Evolutionary conservation across 2,113 vertebrate genomes (phyloP).

Genomic region (Siniperca chuatsi): DNA sequence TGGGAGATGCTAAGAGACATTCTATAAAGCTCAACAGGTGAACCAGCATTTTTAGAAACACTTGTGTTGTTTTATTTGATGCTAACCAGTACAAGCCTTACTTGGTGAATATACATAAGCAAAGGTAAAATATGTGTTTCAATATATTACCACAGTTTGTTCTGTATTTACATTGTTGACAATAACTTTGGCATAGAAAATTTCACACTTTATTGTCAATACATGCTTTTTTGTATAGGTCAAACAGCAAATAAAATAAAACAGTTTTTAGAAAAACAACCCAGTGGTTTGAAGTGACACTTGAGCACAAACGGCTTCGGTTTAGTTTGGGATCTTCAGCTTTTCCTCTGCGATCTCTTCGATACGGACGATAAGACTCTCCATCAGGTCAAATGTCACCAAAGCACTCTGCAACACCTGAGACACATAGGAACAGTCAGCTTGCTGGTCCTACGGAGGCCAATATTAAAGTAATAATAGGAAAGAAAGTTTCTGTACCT

Average conservation of each 20-base stretch:
- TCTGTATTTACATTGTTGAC: background rate
- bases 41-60: background rate
- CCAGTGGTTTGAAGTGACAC: background rate
- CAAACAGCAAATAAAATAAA: constrained; percentile 37
- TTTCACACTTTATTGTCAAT: background rate
- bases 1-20: constrained; percentile 88
- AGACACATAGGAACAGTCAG: constrained; percentile 45
- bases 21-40: constrained; percentile 57
- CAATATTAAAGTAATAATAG: background rate
- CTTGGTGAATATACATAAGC: background rate
- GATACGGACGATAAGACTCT: constrained; percentile 92
- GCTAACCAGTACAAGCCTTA: background rate
- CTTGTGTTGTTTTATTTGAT: constrained; percentile 12
- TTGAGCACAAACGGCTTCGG: background rate
- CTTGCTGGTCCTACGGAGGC: background rate
- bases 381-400: constrained; percentile 97
- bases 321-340: constrained; percentile 64
- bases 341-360: constrained; percentile 92
- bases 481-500: constrained; percentile 80
- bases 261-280: background rate
- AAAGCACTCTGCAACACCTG: constrained; percentile 93
- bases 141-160: background rate
- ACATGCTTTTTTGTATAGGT: background rate
- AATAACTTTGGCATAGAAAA: background rate
- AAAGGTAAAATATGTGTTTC: background rate